These are phyloP conservation scores for Acanthis flammea DNA, from an alignment of 2,797 vertebrate genomes.

Conservation along the genomic window DNA sequence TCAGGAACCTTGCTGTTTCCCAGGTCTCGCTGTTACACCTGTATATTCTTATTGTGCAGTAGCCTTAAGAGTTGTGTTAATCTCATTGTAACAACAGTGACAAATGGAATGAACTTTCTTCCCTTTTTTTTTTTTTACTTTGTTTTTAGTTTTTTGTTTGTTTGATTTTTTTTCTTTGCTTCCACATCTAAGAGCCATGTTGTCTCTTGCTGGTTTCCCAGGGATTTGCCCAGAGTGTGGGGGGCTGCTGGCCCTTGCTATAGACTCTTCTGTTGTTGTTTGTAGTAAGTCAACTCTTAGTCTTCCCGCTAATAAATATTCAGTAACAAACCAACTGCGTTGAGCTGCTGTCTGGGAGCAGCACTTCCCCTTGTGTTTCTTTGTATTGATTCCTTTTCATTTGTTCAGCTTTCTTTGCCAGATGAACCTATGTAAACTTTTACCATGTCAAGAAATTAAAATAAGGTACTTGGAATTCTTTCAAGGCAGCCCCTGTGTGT, in stretches of 20 bases:
- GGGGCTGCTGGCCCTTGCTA: constrained; percentile 8
- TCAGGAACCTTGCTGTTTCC: constrained; percentile 25
- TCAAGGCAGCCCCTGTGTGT: constrained; percentile 63
- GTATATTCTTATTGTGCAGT: constrained; percentile 61
- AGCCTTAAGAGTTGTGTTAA: constrained; percentile 62
- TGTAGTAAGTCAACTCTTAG: constrained; percentile 69
- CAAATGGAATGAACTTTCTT: constrained; percentile 26
- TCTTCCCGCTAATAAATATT: constrained; percentile 72
- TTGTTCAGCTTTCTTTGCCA: constrained; percentile 62
- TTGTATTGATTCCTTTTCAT: constrained; percentile 67
- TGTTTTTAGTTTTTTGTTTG: neutral
- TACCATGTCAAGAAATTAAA: constrained; percentile 81
- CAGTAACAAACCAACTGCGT: constrained; percentile 72
- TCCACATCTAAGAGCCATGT: constrained; percentile 39
- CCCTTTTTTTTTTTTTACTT: neutral
- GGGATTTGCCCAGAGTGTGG: constrained; percentile 21
- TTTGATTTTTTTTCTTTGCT: neutral
- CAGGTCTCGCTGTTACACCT: constrained; percentile 49
- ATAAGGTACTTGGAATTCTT: constrained; percentile 78
- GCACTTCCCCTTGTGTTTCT: constrained; percentile 64
- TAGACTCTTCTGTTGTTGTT: constrained; percentile 66
- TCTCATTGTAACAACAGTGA: constrained; percentile 57
- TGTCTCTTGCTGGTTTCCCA: constrained; percentile 66
- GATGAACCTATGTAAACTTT: constrained; percentile 76
- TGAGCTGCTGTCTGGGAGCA: constrained; percentile 64